phyloP scores from a whole-genome alignment of 1,140 invertebrate species.

The Probaryconus sp. region DNA sequence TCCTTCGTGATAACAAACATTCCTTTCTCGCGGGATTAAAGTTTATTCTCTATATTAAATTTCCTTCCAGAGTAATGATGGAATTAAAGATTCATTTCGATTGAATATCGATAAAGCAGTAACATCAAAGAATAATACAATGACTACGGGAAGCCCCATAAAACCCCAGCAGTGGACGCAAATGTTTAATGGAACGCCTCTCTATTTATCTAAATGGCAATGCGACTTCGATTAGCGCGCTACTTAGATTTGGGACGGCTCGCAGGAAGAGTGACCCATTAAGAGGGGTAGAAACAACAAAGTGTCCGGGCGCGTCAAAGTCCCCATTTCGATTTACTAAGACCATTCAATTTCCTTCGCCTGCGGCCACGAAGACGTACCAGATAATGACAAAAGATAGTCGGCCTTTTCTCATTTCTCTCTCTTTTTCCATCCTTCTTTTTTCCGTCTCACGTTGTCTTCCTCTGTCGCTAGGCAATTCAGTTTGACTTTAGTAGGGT shows the following conservation, averaged over 20 bases:
- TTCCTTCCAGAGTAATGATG: too few species aligned
- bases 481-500: slow-evolving; percentile 39
- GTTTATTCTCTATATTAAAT: too few species aligned
- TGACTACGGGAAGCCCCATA: not conserved
- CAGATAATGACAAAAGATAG: slow-evolving; percentile 58
- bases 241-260: slow-evolving; percentile 47
- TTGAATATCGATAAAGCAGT: too few species aligned
- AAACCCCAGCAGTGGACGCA: slow-evolving; percentile 1
- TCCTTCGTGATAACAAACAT: too few species aligned
- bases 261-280: slow-evolving; percentile 47
- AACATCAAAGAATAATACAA: not conserved
- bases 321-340: slow-evolving; percentile 57
- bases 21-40: too few species aligned
- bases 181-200: slow-evolving; percentile 46
- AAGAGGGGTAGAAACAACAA: slow-evolving; percentile 51
- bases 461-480: slow-evolving; percentile 34
- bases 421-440: not conserved
- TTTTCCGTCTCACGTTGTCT: not conserved
- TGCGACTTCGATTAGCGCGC: slow-evolving; percentile 47
- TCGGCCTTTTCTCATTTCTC: not conserved
- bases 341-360: slow-evolving; percentile 59
- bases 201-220: slow-evolving; percentile 51
- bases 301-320: slow-evolving; percentile 49
- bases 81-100: too few species aligned
- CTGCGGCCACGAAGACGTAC: slow-evolving; percentile 45